Base-by-base conservation (phyloP, 1,140 invertebrate genomes). In the Drosophila melanogaster region DNA sequence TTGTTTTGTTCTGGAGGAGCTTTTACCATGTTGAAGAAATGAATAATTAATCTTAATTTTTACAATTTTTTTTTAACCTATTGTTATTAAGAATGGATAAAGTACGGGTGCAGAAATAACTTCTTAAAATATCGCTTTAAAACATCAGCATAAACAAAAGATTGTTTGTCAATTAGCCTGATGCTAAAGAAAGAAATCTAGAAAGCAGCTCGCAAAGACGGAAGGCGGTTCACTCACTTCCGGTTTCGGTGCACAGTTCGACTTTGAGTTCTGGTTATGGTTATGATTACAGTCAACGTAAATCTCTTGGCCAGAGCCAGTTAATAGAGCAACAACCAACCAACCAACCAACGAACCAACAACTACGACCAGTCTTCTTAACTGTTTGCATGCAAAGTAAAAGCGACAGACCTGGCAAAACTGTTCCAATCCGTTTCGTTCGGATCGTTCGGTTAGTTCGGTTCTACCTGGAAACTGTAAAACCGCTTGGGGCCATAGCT, bases 281-380 rank as follows among this genome's bases (percentile, higher is more conserved):
- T 30, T 64, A 37, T 56, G 62, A 54, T 70, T 57, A 49, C 30
- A 51, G 49, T 38, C 44, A 26, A 41, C 79, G 71, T 58, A 79
- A 83, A 74, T 81, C 50, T 83, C 60, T 57, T 79, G 54, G 61
- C 54, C 75, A 38, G 37, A 66, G 72, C 81, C 58, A 74, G 73
- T 86, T 85, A 85, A 84, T 84, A 86, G 81, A 84, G 81, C 81
- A 84, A 85, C 81, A 85, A 84, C 5, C 72, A 77, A 84, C 54
- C 56, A 81, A 66, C 33, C 1, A 35, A 37, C 8, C 72, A 77
- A 85, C 57, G 53, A 81, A 62, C 35, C 10, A 37, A 37, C 35
- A 37, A 37, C 35, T 3, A 14, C 37, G 24, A 11, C 41, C 41
- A 47, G 46, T 4, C 46, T 78, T 56, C 38, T 57, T 83, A 81